Percentiles rank a stretch among this genome's conserved stretches.
Evolutionary conservation across 2,113 vertebrate genomes (phyloP).

Genomic region (Ochotona curzoniae): DNA sequence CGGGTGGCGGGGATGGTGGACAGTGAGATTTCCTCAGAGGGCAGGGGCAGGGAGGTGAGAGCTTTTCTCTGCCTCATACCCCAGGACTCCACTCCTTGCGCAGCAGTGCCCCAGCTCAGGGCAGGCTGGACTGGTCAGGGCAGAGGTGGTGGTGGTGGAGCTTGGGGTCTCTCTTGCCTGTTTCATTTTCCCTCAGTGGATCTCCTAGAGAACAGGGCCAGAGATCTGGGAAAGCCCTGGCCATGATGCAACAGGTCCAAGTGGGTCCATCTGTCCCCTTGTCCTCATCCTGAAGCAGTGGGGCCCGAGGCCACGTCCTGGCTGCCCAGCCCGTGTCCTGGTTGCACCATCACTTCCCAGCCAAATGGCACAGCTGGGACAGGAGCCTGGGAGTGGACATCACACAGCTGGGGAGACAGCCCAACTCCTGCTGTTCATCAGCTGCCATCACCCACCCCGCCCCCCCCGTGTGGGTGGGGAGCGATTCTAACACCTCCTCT

Average conservation of each 20-base stretch:
- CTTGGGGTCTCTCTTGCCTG: neutral
- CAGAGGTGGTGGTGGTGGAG: neutral
- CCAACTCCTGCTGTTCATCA: neutral
- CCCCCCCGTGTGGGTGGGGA: too few species aligned
- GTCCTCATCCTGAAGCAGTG: neutral
- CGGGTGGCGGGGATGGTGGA: too few species aligned
- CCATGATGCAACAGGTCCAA: too few species aligned
- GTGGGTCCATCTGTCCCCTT: too few species aligned
- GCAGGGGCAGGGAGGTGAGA: rapidly evolving
- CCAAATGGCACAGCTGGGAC: neutral
- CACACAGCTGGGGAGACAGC: neutral
- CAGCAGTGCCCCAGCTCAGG: neutral
- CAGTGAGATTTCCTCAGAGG: too few species aligned
- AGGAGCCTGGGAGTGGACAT: neutral
- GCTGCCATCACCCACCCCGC: neutral
- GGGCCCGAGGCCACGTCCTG: neutral
- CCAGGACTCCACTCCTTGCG: slow-evolving; percentile 53
- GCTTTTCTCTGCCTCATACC: too few species aligned
- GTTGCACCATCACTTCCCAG: neutral
- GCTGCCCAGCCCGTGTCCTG: neutral
- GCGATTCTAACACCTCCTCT: neutral
- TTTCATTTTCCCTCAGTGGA: rapidly evolving
- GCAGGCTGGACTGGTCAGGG: neutral
- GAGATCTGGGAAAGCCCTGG: too few species aligned
- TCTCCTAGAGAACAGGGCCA: neutral